Percentiles rank a stretch among this genome's conserved stretches.
Evolutionary conservation across 92 coral and sea anemone genomes (phyloP).

Genomic region (Siderastrea radians): DNA sequence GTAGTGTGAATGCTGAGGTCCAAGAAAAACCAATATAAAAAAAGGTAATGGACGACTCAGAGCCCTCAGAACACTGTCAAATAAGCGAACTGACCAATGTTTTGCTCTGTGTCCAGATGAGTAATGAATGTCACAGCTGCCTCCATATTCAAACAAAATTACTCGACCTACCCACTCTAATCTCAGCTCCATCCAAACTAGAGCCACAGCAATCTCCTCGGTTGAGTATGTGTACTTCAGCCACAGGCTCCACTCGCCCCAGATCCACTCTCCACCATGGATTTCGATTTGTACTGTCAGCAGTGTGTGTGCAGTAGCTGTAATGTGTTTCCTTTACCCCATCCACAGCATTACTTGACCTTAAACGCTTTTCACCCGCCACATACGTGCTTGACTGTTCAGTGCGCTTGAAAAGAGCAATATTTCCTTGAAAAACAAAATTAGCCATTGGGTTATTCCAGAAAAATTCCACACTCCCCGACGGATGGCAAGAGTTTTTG

Average conservation of each 20-base stretch:
- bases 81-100: too few relatives aligned
- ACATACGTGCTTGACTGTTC: background rate
- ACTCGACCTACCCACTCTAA: slow-evolving; percentile 20
- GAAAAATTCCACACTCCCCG: too few relatives aligned
- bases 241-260: slow-evolving; percentile 6
- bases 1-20: too few relatives aligned
- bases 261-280: slow-evolving; percentile 32
- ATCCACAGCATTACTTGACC: background rate
- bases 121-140: too few relatives aligned
- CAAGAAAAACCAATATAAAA: too few relatives aligned
- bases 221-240: slow-evolving; percentile 20
- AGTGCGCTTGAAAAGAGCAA: slow-evolving; percentile 12
- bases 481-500: too few relatives aligned
- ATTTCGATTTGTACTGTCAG: background rate
- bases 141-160: too few relatives aligned
- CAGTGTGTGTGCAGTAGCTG: background rate
- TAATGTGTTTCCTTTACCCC: background rate
- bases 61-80: too few relatives aligned
- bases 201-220: background rate
- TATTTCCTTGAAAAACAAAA: background rate
- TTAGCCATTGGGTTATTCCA: too few relatives aligned
- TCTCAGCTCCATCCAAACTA: background rate
- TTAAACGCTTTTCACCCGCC: too few relatives aligned
- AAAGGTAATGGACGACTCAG: too few relatives aligned
- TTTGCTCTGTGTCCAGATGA: too few relatives aligned